Evolutionary conservation across 2,113 vertebrate genomes (phyloP).

Genomic region (Alectura lathami): DNA sequence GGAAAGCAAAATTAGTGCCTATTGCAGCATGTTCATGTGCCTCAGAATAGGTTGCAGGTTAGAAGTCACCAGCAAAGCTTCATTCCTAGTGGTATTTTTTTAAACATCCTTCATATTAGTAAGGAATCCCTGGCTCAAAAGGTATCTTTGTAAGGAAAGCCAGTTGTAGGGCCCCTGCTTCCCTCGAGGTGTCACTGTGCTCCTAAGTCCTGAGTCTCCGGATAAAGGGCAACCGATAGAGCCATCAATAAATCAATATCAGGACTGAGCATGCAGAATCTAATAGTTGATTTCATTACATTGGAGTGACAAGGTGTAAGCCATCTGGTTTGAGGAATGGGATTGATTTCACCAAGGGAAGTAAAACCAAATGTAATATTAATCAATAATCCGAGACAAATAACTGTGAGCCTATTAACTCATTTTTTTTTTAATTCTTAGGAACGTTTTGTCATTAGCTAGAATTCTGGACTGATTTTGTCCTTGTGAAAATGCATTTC

Average conservation of each 20-base stretch:
- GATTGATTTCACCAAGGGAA: conserved; percentile 41
- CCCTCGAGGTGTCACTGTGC: neutral
- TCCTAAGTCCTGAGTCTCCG: neutral
- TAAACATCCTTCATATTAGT: fast-evolving
- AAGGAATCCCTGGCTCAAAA: neutral
- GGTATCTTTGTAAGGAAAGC: neutral
- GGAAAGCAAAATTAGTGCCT: neutral
- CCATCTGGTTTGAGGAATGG: neutral
- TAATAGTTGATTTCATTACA: conserved; percentile 15
- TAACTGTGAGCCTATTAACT: conserved; percentile 32
- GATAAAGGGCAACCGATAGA: neutral
- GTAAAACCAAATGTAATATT: conserved; percentile 30
- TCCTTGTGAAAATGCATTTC: neutral
- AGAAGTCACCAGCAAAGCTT: neutral
- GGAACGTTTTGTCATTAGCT: conserved; percentile 23
- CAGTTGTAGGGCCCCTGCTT: neutral
- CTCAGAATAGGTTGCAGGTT: neutral
- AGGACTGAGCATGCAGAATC: neutral
- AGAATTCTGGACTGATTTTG: conserved; percentile 10
- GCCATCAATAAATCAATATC: neutral
- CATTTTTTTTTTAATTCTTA: conserved; percentile 47
- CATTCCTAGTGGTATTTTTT: neutral
- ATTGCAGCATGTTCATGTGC: neutral
- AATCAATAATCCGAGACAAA: conserved; percentile 52
- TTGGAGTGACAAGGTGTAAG: neutral